A percentile compares a stretch with the other conserved stretches of the same genome.
phyloP scores from a whole-genome alignment of 2,888 invertebrate genomes.

The Aporophyla nigra region DNA sequence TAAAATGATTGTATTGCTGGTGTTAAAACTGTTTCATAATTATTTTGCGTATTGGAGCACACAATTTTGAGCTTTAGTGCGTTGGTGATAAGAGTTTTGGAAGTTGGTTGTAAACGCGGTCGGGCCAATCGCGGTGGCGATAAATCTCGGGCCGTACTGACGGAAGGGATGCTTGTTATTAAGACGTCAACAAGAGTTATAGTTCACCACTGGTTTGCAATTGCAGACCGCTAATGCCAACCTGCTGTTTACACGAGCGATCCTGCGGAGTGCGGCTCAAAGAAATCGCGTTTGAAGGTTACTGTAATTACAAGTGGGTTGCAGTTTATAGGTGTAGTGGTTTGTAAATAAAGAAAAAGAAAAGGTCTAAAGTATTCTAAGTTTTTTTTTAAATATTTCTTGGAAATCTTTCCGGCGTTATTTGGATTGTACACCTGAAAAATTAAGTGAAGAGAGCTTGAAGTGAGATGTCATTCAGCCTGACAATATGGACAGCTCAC shows the following conservation, averaged over 20 bases:
- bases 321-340: constrained; percentile 33
- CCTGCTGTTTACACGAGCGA: constrained; percentile 58
- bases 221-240: constrained; percentile 64
- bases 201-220: constrained; percentile 67
- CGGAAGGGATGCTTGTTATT: constrained; percentile 76
- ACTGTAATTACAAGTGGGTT: constrained; percentile 49
- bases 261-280: constrained; percentile 42
- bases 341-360: constrained; percentile 28
- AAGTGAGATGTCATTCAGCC: no score
- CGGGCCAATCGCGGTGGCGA: constrained; percentile 55
- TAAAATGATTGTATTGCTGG: constrained; percentile 59
- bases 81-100: constrained; percentile 39
- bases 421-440: not conserved
- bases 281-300: constrained; percentile 52
- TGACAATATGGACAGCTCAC: no score
- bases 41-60: constrained; percentile 21
- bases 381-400: not conserved
- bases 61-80: constrained; percentile 40
- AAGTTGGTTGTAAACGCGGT: constrained; percentile 38
- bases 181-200: constrained; percentile 79
- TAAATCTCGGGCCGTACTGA: constrained; percentile 72
- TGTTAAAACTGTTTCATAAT: constrained; percentile 54
- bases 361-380: not conserved
- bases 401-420: not conserved
- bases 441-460: no score